These are phyloP conservation scores for Drosophila gaucha DNA, from an alignment of 2,888 invertebrate genomes.

Conservation along the genomic window DNA sequence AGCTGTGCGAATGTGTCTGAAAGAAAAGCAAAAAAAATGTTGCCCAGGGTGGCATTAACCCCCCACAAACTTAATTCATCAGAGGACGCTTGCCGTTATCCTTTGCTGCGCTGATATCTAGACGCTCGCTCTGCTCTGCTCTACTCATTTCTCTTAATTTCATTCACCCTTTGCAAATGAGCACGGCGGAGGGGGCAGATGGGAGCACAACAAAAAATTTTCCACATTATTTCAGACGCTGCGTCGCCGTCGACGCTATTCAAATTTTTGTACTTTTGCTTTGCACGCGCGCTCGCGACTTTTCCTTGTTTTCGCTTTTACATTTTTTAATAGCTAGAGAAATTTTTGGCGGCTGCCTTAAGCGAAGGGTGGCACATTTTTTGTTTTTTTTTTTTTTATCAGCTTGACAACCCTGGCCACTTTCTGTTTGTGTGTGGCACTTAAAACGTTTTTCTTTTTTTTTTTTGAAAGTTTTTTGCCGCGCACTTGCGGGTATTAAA, in stretches of 20 bases:
- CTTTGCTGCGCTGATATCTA: conserved; percentile 47
- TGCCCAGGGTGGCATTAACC: conserved; percentile 55
- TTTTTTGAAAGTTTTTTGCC: conserved; percentile 25
- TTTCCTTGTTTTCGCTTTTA: conserved; percentile 81
- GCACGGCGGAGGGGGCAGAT: conserved; percentile 38
- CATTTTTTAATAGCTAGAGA: conserved; percentile 80
- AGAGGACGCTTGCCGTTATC: conserved; percentile 60
- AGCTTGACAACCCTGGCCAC: conserved; percentile 71
- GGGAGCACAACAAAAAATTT: conserved; percentile 57
- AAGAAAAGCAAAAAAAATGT: conserved; percentile 39
- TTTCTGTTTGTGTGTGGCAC: conserved; percentile 61
- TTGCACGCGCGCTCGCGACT: conserved; percentile 72
- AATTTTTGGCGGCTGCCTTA: conserved; percentile 49
- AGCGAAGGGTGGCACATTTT: conserved; percentile 55
- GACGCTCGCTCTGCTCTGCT: conserved; percentile 22
- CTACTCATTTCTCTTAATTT: conserved; percentile 70
- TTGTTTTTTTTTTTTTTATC: conserved; percentile 21
- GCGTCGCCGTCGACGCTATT: conserved; percentile 58
- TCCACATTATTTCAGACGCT: conserved; percentile 66
- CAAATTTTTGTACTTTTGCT: conserved; percentile 78
- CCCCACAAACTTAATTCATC: conserved; percentile 65
- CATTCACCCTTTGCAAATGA: conserved; percentile 82
- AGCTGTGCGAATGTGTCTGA: conserved; percentile 12
- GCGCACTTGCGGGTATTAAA: conserved; percentile 79
- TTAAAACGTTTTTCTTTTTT: conserved; percentile 68